A percentile compares a stretch with the other conserved stretches of the same genome.
These are phyloP conservation scores for Peromyscus attwateri DNA, from an alignment of 2,797 vertebrate species.

Conservation along the genomic window DNA sequence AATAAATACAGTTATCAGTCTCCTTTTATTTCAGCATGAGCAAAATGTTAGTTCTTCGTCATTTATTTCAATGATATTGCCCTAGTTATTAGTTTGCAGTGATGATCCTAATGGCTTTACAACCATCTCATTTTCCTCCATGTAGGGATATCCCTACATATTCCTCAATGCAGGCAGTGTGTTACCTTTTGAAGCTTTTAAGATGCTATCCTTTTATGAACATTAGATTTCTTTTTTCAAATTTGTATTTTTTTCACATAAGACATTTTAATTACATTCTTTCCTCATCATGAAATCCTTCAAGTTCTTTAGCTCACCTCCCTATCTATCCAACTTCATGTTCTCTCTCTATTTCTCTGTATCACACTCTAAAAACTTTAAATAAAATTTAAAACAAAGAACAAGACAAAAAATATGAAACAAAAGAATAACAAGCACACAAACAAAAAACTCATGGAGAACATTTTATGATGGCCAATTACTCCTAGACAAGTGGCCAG, in stretches of 20 bases:
- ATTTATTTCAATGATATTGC: neutral
- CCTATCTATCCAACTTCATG: neutral
- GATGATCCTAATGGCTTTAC: neutral
- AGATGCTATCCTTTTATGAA: neutral
- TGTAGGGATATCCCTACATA: neutral
- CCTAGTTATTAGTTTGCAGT: neutral
- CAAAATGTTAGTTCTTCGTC: neutral
- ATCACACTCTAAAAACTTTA: neutral
- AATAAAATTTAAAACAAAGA: neutral
- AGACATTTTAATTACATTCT: neutral
- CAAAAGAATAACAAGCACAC: neutral
- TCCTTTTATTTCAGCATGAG: neutral
- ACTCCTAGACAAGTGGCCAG: neutral
- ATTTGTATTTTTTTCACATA: neutral
- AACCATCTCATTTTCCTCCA: neutral
- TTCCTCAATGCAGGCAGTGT: too few relatives aligned
- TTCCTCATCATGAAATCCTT: neutral
- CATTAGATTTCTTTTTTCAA: neutral
- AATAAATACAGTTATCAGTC: neutral
- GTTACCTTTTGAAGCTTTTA: neutral
- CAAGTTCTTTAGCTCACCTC: neutral
- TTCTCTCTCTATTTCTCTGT: neutral
- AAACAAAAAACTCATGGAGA: neutral
- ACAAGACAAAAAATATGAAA: too few relatives aligned
- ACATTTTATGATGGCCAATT: neutral